A percentile compares a stretch with the other conserved stretches of the same genome.
Evolutionary conservation across 2,888 invertebrate genomes (phyloP).

Genomic region (Dyspetes luteomarginatus): DNA sequence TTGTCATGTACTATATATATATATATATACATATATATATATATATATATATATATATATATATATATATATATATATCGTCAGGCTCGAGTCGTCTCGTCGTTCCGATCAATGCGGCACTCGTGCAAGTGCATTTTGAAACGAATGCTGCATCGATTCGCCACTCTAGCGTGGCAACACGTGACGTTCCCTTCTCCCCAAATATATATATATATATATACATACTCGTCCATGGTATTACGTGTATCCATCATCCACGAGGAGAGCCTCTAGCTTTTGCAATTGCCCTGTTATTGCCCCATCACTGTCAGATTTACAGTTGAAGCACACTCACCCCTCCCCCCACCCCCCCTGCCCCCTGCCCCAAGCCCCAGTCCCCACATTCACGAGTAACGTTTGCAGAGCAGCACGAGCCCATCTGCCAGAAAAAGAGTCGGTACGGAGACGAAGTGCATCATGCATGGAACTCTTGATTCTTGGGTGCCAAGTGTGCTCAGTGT

Average conservation of each 20-base stretch:
- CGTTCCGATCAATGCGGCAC: slow-evolving; percentile 41
- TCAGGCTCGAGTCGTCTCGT: background rate
- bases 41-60: too few relatives aligned
- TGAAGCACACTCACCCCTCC: slow-evolving; percentile 60
- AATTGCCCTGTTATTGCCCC: slow-evolving; percentile 44
- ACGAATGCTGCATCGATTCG: slow-evolving; percentile 8
- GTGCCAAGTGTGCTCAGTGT: slow-evolving; percentile 28
- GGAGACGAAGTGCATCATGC: slow-evolving; percentile 54
- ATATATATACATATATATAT: too few relatives aligned
- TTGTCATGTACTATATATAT: too few relatives aligned
- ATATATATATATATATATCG: background rate
- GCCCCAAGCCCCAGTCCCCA: background rate
- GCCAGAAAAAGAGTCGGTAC: slow-evolving; percentile 51
- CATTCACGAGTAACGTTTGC: background rate
- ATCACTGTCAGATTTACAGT: slow-evolving; percentile 75
- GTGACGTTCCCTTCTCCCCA: background rate
- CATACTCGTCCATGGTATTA: too few relatives aligned
- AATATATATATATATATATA: too few relatives aligned
- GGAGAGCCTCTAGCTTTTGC: too few relatives aligned
- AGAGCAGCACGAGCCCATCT: slow-evolving; percentile 1
- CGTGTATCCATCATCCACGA: too few relatives aligned
- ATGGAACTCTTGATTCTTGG: slow-evolving; percentile 43
- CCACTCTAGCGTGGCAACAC: slow-evolving; percentile 22
- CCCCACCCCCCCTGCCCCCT: background rate
- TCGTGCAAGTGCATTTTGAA: slow-evolving; percentile 33